phyloP scores from a whole-genome alignment of 2,888 invertebrate species.

The Heliconius charithonia region DNA sequence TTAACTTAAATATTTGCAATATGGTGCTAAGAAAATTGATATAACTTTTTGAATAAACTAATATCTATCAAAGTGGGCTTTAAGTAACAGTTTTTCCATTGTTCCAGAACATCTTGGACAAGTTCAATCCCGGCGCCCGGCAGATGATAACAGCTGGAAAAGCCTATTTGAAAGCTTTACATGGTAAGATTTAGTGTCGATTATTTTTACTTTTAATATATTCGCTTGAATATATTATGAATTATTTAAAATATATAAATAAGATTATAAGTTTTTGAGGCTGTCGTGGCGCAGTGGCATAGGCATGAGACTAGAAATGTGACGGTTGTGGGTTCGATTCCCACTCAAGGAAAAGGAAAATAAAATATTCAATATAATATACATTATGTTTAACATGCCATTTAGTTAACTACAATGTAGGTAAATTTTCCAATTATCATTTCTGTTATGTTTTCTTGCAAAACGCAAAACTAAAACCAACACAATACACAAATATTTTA shows the following conservation, averaged over 20 bases:
- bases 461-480: neutral
- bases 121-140: slow-evolving; percentile 97
- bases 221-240: too few species aligned
- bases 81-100: slow-evolving; percentile 56
- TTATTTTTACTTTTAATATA: neutral
- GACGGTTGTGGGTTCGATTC: too few species aligned
- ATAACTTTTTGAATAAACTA: neutral
- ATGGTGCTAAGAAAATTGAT: neutral
- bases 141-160: slow-evolving; percentile 97
- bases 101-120: slow-evolving; percentile 97
- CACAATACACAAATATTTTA: neutral
- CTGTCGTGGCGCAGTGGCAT: too few species aligned
- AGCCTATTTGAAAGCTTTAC: slow-evolving; percentile 96
- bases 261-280: too few species aligned
- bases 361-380: too few species aligned
- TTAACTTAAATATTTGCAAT: neutral
- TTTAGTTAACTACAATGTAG: neutral
- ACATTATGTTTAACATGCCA: too few species aligned
- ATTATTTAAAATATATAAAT: too few species aligned
- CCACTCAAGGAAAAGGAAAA: too few species aligned
- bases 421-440: neutral
- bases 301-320: too few species aligned
- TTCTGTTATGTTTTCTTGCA: neutral
- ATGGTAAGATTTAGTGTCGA: slow-evolving; percentile 87
- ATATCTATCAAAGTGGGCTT: slow-evolving; percentile 5